A percentile compares a stretch with the other conserved stretches of the same genome.
phyloP scores from a whole-genome alignment of 2,888 invertebrate species.

The Tiliacea aurago region DNA sequence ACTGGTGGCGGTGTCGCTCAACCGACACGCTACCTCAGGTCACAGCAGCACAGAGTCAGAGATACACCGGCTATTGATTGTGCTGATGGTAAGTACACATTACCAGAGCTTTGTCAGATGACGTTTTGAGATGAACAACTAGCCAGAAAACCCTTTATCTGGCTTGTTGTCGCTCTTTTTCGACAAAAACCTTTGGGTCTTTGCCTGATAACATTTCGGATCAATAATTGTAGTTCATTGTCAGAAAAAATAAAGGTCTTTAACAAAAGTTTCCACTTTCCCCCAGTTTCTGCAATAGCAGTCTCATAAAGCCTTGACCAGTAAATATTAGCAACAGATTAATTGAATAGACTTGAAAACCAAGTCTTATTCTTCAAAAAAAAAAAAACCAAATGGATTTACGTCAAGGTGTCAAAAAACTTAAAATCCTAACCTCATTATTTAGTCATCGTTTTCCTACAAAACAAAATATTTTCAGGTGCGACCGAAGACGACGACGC shows the following conservation, averaged over 20 bases:
- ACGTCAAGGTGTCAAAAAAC: neutral
- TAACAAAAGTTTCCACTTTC: no score
- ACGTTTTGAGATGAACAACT: no score
- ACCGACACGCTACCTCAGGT: constrained; percentile 94
- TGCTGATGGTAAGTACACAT: constrained; percentile 82
- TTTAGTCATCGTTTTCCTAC: neutral
- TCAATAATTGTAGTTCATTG: no score
- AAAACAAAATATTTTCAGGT: constrained; percentile 67
- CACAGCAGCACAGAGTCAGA: constrained; percentile 94
- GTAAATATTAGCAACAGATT: neutral
- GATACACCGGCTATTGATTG: constrained; percentile 89
- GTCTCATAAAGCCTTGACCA: neutral
- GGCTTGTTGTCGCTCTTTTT: no score
- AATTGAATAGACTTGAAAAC: neutral
- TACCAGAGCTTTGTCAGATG: neutral
- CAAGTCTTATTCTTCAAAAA: no score
- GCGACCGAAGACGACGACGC: constrained; percentile 88
- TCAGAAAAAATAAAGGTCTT: no score
- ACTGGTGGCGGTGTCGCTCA: constrained; percentile 90
- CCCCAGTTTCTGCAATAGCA: neutral
- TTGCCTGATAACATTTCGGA: no score
- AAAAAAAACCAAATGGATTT: neutral
- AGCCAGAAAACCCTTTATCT: no score
- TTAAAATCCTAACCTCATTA: neutral
- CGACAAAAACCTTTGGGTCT: no score